Conservation (phyloP, 2,113 vertebrate genomes). For the Malurus alboscapulatus region DNA sequence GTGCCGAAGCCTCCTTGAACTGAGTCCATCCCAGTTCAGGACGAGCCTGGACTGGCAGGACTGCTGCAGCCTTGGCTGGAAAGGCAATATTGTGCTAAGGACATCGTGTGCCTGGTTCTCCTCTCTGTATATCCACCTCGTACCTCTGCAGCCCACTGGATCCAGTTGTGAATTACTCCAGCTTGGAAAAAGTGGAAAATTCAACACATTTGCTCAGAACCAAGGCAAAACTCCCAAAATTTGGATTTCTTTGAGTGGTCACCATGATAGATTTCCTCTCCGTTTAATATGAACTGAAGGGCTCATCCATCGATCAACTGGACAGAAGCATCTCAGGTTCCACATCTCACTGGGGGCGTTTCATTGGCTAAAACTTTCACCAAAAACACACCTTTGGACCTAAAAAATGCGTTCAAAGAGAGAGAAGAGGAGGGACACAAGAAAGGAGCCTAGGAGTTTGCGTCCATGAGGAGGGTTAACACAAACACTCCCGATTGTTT, state of each 20-base stretch:
- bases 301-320: rapidly evolving
- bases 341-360: neutral
- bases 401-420: neutral
- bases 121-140: neutral
- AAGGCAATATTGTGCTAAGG: neutral
- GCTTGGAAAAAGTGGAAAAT: neutral
- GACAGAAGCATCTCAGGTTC: neutral
- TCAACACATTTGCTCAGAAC: neutral
- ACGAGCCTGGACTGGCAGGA: neutral
- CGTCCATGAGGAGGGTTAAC: neutral
- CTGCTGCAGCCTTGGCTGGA: neutral
- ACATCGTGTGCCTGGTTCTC: neutral
- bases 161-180: neutral
- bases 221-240: neutral
- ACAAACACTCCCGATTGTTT: slow-evolving; percentile 43
- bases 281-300: neutral
- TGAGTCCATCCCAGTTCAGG: neutral
- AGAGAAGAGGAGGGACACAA: neutral
- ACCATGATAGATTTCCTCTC: neutral
- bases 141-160: neutral
- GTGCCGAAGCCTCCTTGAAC: neutral
- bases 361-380: neutral
- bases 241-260: neutral
- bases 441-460: neutral
- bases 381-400: neutral